Percentiles rank a stretch among this genome's conserved stretches.
Conservation (phyloP, 2,113 vertebrate species). For the Paraplagusia blochii region DNA sequence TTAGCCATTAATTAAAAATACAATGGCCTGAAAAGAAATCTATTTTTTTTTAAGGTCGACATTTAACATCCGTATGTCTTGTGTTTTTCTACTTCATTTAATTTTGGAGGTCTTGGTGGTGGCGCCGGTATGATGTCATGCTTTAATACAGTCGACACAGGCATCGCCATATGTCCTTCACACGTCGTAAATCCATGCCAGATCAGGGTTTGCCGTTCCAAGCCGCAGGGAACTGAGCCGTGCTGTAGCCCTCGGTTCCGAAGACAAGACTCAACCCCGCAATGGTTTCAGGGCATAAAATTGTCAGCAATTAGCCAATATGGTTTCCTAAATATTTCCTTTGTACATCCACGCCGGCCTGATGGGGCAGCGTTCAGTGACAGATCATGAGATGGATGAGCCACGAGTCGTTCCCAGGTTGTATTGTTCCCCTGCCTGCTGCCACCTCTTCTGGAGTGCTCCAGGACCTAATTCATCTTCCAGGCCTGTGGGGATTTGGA, state of each 20-base stretch:
- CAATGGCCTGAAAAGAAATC: neutral
- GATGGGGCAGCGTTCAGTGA: constrained; percentile 39
- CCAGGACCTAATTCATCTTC: constrained; percentile 62
- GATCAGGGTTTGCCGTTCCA: neutral
- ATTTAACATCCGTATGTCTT: no score
- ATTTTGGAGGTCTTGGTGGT: no score
- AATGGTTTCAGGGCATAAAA: constrained; percentile 10
- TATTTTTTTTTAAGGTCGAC: no score
- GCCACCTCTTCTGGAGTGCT: constrained; percentile 60
- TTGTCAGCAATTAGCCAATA: constrained; percentile 28
- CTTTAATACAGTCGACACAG: neutral
- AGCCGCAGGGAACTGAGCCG: neutral
- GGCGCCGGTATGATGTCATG: no score
- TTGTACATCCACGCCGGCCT: constrained; percentile 27
- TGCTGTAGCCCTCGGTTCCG: neutral
- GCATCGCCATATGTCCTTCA: neutral
- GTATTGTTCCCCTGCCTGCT: constrained; percentile 63
- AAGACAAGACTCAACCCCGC: neutral
- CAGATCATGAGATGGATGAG: constrained; percentile 62
- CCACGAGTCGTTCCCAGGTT: constrained; percentile 58
- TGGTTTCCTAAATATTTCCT: constrained; percentile 44
- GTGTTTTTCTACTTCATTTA: no score
- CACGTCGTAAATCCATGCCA: neutral
- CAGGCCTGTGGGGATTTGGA: constrained; percentile 41
- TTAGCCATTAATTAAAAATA: neutral